phyloP scores from a whole-genome alignment of 2,888 invertebrate genomes.

The Hydrotaea diabolus region DNA sequence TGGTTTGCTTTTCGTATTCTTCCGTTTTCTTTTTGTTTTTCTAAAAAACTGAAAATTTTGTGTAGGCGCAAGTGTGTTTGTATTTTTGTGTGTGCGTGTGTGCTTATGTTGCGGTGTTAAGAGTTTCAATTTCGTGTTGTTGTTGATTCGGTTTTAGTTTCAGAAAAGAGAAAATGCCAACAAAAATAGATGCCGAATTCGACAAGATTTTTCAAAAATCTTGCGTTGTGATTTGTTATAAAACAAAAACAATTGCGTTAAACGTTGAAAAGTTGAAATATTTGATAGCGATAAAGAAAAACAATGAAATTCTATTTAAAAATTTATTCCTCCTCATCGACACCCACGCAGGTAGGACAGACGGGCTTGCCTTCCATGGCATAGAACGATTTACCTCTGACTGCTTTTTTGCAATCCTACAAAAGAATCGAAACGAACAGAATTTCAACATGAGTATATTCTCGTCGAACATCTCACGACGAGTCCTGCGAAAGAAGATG shows the following conservation, averaged over 20 bases:
- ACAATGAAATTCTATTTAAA: slow-evolving; percentile 68
- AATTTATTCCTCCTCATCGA: slow-evolving; percentile 89
- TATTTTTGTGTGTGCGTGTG: slow-evolving; percentile 44
- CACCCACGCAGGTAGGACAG: slow-evolving; percentile 95
- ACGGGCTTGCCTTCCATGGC: slow-evolving; percentile 98
- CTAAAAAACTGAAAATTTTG: slow-evolving; percentile 44
- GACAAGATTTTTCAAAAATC: slow-evolving; percentile 57
- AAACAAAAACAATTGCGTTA: slow-evolving; percentile 50
- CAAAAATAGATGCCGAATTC: slow-evolving; percentile 74
- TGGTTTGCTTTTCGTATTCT: slow-evolving; percentile 48
- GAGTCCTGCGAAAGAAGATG: not conserved
- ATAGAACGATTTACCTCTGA: slow-evolving; percentile 97
- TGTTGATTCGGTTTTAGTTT: slow-evolving; percentile 58
- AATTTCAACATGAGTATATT: not conserved
- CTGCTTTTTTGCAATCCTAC: slow-evolving; percentile 96
- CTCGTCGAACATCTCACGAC: not conserved
- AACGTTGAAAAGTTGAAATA: slow-evolving; percentile 24
- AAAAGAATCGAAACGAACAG: slow-evolving; percentile 69
- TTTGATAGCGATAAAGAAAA: slow-evolving; percentile 42
- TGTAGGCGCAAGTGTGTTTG: slow-evolving; percentile 44
- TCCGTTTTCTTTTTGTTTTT: slow-evolving; percentile 11
- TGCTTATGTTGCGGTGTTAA: slow-evolving; percentile 37
- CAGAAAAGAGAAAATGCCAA: slow-evolving; percentile 69
- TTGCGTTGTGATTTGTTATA: slow-evolving; percentile 34
- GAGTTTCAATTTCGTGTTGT: slow-evolving; percentile 44